phyloP scores from a whole-genome alignment of 2,797 vertebrate genomes.

The Novumbra hubbsi region DNA sequence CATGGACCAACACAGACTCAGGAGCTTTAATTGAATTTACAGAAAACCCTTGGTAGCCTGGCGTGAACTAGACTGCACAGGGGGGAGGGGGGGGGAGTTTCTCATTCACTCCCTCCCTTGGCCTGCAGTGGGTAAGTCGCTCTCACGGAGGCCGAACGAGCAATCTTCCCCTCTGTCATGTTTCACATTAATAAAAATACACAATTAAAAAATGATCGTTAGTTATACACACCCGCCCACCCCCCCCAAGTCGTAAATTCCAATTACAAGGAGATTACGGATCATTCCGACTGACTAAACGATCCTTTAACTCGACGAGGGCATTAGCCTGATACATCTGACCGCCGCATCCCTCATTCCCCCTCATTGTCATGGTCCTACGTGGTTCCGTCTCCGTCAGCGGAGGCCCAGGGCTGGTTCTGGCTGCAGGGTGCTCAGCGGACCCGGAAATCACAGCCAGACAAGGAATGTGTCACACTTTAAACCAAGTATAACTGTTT shows the following conservation, averaged over 20 bases:
- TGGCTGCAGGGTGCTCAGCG: neutral
- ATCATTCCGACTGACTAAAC: neutral
- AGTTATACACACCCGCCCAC: neutral
- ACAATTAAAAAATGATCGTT: neutral
- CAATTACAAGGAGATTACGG: neutral
- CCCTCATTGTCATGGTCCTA: neutral
- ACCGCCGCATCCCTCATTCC: neutral
- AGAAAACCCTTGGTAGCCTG: too few relatives aligned
- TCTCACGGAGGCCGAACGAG: too few relatives aligned
- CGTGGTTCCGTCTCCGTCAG: neutral
- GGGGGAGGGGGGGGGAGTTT: too few relatives aligned
- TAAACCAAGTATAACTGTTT: neutral
- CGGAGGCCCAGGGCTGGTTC: neutral
- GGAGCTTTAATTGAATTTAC: too few relatives aligned
- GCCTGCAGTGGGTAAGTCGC: too few relatives aligned
- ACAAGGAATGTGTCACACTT: neutral
- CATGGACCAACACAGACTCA: too few relatives aligned
- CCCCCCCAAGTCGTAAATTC: neutral
- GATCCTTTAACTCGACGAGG: neutral
- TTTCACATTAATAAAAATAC: neutral
- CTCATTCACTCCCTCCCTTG: too few relatives aligned
- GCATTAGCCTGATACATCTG: neutral
- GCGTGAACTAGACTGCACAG: too few relatives aligned
- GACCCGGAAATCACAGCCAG: neutral
- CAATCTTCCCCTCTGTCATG: neutral